A percentile compares a stretch with the other conserved stretches of the same genome.
Evolutionary conservation across 2,888 invertebrate genomes (phyloP).

Genomic region (Scaptodrosophila latifasciaeformis): DNA sequence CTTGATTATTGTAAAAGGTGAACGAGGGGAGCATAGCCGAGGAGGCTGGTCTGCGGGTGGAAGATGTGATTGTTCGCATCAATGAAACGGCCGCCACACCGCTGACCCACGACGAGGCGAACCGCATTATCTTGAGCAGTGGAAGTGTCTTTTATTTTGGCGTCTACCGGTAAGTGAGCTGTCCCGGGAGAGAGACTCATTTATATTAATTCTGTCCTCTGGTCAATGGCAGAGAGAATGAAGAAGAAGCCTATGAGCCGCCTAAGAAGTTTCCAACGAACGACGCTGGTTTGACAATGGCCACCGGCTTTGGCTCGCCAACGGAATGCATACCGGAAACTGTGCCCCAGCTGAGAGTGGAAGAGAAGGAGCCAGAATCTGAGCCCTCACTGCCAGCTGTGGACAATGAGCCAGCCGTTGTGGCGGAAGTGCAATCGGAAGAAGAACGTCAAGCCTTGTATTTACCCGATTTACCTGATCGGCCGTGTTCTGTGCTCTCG

Average conservation of each 20-base stretch:
- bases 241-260: slow-evolving; percentile 44
- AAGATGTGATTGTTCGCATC: slow-evolving; percentile 89
- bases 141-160: slow-evolving; percentile 84
- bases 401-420: slow-evolving; percentile 39
- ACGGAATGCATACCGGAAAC: slow-evolving; percentile 53
- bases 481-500: slow-evolving; percentile 67
- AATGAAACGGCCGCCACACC: slow-evolving; percentile 81
- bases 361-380: slow-evolving; percentile 18
- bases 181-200: background rate
- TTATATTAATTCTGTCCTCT: no score
- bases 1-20: slow-evolving; percentile 82
- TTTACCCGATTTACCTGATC: slow-evolving; percentile 54
- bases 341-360: background rate
- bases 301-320: slow-evolving; percentile 34
- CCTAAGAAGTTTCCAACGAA: slow-evolving; percentile 61
- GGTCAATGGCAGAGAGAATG: slow-evolving; percentile 49
- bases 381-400: background rate
- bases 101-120: slow-evolving; percentile 86
- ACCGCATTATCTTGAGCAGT: slow-evolving; percentile 82
- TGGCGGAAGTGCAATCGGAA: slow-evolving; percentile 58
- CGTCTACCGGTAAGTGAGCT: slow-evolving; percentile 61
- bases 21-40: slow-evolving; percentile 88
- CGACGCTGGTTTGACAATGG: slow-evolving; percentile 58
- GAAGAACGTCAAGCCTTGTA: slow-evolving; percentile 37
- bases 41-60: slow-evolving; percentile 85